Conservation (phyloP, 92 coral and sea anemone species). For the Isaurus tuberculatus region DNA sequence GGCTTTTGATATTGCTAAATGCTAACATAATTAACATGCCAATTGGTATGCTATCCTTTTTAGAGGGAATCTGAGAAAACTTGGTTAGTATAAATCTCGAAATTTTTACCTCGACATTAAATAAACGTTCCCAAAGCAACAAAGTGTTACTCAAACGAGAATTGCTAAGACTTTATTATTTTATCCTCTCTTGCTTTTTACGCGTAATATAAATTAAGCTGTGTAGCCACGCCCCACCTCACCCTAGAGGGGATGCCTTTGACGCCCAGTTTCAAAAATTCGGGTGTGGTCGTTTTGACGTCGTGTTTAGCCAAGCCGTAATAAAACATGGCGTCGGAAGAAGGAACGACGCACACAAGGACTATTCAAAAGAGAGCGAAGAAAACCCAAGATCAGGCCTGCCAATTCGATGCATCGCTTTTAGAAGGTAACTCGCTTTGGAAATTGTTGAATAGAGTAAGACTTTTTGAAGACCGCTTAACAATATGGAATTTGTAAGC, state of each 20-base stretch:
- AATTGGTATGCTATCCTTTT: too few relatives aligned
- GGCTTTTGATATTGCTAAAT: too few relatives aligned
- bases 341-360: constrained; percentile 87
- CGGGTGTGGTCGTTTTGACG: constrained; percentile 95
- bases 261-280: constrained; percentile 58
- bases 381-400: constrained; percentile 99
- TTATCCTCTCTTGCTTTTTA: not conserved
- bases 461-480: constrained; percentile 9
- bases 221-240: constrained; percentile 48
- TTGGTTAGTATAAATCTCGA: too few relatives aligned
- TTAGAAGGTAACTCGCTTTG: constrained; percentile 86
- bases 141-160: not conserved
- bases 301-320: constrained; percentile 76
- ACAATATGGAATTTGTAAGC: constrained; percentile 15
- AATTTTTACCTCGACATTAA: too few relatives aligned
- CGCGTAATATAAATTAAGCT: too few relatives aligned
- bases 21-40: too few relatives aligned
- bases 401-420: constrained; percentile 98
- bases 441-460: constrained; percentile 12
- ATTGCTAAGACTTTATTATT: not conserved
- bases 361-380: constrained; percentile 90
- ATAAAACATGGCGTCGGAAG: constrained; percentile 97
- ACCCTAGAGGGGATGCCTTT: constrained; percentile 50
- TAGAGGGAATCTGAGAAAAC: too few relatives aligned
- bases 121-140: not conserved